Percentiles rank a stretch among this genome's conserved stretches.
Evolutionary conservation across 2,113 vertebrate species (phyloP).

Genomic region (Anguilla japonica): DNA sequence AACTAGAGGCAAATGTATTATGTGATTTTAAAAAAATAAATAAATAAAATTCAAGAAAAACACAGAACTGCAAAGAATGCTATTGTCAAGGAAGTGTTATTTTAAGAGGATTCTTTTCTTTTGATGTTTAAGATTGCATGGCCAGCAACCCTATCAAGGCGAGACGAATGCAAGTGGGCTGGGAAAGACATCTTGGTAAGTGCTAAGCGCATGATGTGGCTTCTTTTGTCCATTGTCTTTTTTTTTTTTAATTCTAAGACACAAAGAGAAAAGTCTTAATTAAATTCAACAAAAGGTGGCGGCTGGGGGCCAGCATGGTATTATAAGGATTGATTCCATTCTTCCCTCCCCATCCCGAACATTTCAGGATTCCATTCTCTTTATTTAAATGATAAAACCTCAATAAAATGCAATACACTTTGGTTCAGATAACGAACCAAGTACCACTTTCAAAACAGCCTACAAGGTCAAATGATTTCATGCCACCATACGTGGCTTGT

Average conservation of each 20-base stretch:
- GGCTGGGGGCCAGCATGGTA: neutral
- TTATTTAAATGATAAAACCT: neutral
- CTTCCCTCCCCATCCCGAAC: neutral
- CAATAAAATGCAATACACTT: neutral
- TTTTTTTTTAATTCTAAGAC: neutral
- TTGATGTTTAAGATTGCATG: conserved; percentile 81
- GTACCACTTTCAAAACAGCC: neutral
- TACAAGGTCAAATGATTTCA: neutral
- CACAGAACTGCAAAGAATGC: neutral
- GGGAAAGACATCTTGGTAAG: conserved; percentile 94
- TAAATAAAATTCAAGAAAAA: neutral
- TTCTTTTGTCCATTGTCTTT: neutral
- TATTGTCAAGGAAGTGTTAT: neutral
- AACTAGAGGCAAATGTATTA: neutral
- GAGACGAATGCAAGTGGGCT: conserved; percentile 97
- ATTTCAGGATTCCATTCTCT: neutral
- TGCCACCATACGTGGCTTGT: neutral
- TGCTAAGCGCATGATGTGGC: conserved; percentile 31
- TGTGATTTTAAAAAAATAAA: neutral
- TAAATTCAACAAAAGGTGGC: neutral
- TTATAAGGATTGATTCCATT: neutral
- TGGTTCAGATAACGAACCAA: neutral
- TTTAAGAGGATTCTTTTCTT: conserved; percentile 42
- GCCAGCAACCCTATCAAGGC: conserved; percentile 90
- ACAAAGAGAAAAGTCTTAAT: neutral